Conservation (phyloP, 2,113 vertebrate genomes). For the Alces alces region DNA sequence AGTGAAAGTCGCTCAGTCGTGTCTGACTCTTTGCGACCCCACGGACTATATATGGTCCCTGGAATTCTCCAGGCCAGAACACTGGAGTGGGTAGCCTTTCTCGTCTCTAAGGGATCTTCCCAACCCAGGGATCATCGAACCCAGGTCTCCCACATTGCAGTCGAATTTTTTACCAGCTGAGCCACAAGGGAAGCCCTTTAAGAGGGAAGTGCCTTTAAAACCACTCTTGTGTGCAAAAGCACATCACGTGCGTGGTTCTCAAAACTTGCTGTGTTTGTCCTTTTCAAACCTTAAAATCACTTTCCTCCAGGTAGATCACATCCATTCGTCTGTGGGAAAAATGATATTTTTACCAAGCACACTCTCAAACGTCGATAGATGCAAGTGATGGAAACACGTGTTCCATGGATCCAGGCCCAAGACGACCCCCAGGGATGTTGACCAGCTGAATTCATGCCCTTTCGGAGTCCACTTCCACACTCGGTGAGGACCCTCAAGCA, state of each 20-base stretch:
- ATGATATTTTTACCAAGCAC: background rate
- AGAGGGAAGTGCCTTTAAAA: background rate
- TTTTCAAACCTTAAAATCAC: background rate
- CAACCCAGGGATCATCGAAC: background rate
- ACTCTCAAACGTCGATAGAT: background rate
- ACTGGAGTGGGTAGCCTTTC: background rate
- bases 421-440: accelerated
- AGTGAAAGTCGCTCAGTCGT: background rate
- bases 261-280: background rate
- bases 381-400: too few species aligned
- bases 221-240: background rate
- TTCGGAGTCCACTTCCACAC: accelerated
- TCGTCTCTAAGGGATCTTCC: background rate
- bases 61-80: background rate
- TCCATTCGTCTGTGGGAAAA: background rate
- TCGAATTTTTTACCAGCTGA: background rate
- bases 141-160: background rate
- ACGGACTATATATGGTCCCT: background rate
- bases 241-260: background rate
- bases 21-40: background rate
- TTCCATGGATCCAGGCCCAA: too few species aligned
- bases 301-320: background rate
- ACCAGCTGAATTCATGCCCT: background rate
- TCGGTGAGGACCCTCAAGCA: background rate
- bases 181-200: background rate